Evolutionary conservation across 2,113 vertebrate species (phyloP).

Genomic region (Spermophilus dauricus): DNA sequence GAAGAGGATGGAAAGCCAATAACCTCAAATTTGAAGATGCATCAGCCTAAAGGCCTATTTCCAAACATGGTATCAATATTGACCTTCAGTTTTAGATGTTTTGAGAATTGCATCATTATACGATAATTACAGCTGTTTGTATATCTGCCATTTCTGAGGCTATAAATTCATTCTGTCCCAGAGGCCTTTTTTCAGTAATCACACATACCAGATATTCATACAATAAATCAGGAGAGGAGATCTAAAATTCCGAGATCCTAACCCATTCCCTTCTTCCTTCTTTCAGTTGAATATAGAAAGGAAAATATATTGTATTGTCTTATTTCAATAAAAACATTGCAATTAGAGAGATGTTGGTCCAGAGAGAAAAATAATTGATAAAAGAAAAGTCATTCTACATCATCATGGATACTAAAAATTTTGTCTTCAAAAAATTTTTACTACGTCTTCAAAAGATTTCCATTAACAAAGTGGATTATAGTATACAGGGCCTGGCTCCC

Average conservation of each 20-base stretch:
- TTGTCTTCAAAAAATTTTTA: neutral
- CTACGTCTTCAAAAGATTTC: neutral
- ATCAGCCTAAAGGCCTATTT: slow-evolving; percentile 41
- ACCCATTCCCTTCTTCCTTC: neutral
- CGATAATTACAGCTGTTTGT: slow-evolving; percentile 13
- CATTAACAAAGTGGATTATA: neutral
- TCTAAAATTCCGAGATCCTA: slow-evolving; percentile 2
- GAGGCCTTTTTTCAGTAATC: neutral
- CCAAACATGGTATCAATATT: slow-evolving; percentile 8
- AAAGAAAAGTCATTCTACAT: slow-evolving; percentile 6
- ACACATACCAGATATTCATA: slow-evolving; percentile 14
- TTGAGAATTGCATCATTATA: neutral
- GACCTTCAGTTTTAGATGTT: slow-evolving; percentile 24
- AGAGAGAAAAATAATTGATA: neutral
- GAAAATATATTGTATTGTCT: neutral
- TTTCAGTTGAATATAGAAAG: neutral
- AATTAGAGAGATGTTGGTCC: neutral
- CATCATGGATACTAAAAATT: neutral
- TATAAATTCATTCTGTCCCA: neutral
- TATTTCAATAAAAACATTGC: slow-evolving; percentile 12
- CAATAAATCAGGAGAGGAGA: slow-evolving; percentile 15
- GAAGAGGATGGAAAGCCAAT: slow-evolving; percentile 29
- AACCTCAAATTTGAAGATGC: slow-evolving; percentile 34
- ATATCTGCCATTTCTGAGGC: neutral
- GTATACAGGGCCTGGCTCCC: neutral